phyloP scores from a whole-genome alignment of 2,113 vertebrate species.

The Theristicus caerulescens region DNA sequence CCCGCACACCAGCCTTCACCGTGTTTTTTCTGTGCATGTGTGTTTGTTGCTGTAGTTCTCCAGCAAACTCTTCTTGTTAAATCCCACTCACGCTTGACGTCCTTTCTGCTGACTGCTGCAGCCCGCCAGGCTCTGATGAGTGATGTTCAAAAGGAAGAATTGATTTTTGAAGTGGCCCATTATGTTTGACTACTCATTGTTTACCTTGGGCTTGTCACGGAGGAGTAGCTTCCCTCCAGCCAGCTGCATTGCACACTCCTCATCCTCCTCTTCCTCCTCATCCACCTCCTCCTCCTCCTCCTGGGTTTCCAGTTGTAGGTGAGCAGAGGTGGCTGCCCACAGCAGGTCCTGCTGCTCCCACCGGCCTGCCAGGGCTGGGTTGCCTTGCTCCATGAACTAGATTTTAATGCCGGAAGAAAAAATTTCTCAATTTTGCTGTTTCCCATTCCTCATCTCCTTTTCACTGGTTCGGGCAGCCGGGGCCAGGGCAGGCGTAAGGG shows the following conservation, averaged over 20 bases:
- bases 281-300: neutral
- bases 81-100: neutral
- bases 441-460: neutral
- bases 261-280: neutral
- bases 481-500: constrained; percentile 10
- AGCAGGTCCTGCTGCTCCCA: neutral
- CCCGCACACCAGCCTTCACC: accelerated
- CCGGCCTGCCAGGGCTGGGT: neutral
- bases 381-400: neutral
- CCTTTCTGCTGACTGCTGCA: neutral
- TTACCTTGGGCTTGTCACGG: neutral
- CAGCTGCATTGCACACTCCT: neutral
- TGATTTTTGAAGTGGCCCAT: neutral
- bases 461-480: neutral
- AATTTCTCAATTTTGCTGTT: neutral
- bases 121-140: neutral
- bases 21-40: neutral
- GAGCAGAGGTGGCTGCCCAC: neutral
- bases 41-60: neutral
- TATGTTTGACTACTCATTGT: neutral
- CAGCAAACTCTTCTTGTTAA: neutral
- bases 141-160: neutral
- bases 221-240: neutral
- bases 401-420: neutral
- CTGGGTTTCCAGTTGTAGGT: neutral